Evolutionary conservation across 2,888 invertebrate genomes (phyloP).

Genomic region (Trissoscelio sp.): DNA sequence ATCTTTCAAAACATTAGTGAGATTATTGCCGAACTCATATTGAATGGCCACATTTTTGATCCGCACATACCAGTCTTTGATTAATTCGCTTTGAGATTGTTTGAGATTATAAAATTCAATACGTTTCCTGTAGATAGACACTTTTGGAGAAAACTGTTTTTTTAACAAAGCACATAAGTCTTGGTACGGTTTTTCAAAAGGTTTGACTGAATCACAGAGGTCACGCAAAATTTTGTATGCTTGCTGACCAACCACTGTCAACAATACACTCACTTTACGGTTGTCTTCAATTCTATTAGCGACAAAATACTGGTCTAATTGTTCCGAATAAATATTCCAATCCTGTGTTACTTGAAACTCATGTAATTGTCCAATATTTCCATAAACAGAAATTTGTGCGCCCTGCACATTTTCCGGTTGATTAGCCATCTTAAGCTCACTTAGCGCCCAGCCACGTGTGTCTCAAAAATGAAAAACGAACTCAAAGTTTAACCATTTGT

Average conservation of each 20-base stretch:
- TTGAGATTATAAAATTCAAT: constrained; percentile 68
- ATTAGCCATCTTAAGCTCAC: too few relatives aligned
- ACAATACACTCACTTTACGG: constrained; percentile 56
- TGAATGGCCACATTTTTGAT: constrained; percentile 71
- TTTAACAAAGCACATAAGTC: constrained; percentile 61
- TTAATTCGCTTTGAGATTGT: constrained; percentile 50
- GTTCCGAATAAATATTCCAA: constrained; percentile 45
- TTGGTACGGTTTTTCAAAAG: constrained; percentile 46
- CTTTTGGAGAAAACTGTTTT: constrained; percentile 39
- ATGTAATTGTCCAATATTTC: constrained; percentile 45
- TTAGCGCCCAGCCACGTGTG: too few relatives aligned
- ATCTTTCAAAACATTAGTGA: not conserved
- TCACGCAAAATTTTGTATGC: constrained; percentile 65
- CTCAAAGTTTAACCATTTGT: too few relatives aligned
- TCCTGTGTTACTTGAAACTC: constrained; percentile 62
- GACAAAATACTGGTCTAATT: constrained; percentile 54
- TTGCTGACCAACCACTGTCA: constrained; percentile 56
- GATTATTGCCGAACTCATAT: constrained; percentile 57
- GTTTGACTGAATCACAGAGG: constrained; percentile 58
- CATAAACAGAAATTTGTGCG: not conserved
- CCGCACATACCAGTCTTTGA: constrained; percentile 72
- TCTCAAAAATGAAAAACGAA: too few relatives aligned
- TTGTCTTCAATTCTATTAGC: constrained; percentile 59
- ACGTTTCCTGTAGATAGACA: constrained; percentile 52
- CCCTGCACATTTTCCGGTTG: not conserved